phyloP scores from a whole-genome alignment of 2,113 vertebrate species.

The Chascanopsetta lugubris region DNA sequence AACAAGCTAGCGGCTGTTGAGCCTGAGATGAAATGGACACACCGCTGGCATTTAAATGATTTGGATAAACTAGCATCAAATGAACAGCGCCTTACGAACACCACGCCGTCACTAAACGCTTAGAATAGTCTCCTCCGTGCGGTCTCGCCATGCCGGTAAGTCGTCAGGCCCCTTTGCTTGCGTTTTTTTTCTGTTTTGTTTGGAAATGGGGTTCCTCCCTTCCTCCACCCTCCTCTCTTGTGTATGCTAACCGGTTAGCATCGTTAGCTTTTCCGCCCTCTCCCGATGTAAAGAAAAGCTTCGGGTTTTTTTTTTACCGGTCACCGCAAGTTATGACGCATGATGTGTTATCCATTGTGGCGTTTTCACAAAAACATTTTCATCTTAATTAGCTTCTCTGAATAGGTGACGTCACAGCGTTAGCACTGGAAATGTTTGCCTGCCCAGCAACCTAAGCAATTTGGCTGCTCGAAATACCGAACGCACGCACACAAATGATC shows the following conservation, averaged over 20 bases:
- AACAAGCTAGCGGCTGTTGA: slow-evolving; percentile 42
- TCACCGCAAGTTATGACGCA: neutral
- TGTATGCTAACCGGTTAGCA: slow-evolving; percentile 67
- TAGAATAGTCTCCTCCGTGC: neutral
- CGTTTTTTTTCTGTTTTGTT: slow-evolving; percentile 38
- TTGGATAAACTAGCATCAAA: slow-evolving; percentile 21
- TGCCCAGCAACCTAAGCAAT: slow-evolving; percentile 35
- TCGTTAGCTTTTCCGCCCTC: slow-evolving; percentile 21
- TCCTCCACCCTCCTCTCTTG: slow-evolving; percentile 18
- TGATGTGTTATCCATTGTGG: neutral
- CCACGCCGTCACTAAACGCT: neutral
- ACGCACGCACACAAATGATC: neutral
- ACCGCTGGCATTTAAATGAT: slow-evolving; percentile 39
- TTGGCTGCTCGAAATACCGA: neutral
- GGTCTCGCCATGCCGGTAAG: slow-evolving; percentile 77
- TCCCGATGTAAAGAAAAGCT: neutral
- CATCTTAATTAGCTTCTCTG: neutral
- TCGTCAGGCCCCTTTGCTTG: slow-evolving; percentile 16
- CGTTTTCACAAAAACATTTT: neutral
- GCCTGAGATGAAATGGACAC: slow-evolving; percentile 36
- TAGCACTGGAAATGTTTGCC: neutral
- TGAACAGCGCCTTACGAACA: slow-evolving; percentile 6
- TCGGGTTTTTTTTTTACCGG: neutral
- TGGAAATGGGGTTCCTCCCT: slow-evolving; percentile 66
- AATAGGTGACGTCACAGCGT: neutral